phyloP scores from a whole-genome alignment of 2,113 vertebrate species.

The Machaerirhynchus nigripectus region DNA sequence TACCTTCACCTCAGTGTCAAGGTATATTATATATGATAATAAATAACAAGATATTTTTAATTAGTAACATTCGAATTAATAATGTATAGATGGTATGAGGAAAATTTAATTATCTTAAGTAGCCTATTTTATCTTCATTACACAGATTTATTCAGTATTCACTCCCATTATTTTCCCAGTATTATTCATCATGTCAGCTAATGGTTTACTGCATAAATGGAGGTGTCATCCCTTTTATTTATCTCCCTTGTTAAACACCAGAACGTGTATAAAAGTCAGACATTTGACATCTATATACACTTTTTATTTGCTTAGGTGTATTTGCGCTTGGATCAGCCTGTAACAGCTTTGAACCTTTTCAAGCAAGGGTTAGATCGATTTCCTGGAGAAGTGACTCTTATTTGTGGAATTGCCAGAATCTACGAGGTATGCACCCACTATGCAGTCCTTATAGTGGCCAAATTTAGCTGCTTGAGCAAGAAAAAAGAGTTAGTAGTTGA shows the following conservation, averaged over 20 bases:
- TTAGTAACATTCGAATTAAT: neutral
- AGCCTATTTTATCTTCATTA: neutral
- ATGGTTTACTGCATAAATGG: neutral
- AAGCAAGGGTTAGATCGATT: slow-evolving; percentile 95
- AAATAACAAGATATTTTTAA: neutral
- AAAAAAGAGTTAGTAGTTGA: neutral
- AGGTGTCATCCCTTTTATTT: neutral
- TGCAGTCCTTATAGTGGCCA: neutral
- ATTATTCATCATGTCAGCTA: neutral
- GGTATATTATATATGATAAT: neutral
- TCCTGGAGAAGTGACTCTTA: slow-evolving; percentile 91
- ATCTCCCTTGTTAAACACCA: neutral
- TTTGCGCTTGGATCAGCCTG: slow-evolving; percentile 90
- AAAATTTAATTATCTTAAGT: neutral
- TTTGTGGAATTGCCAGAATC: slow-evolving; percentile 94
- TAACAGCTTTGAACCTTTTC: slow-evolving; percentile 91
- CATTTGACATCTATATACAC: neutral
- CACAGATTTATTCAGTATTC: neutral
- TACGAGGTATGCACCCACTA: slow-evolving; percentile 76
- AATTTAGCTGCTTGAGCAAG: neutral
- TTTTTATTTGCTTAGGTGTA: slow-evolving; percentile 82
- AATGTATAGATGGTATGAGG: neutral
- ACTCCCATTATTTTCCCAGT: neutral
- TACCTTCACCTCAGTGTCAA: neutral
- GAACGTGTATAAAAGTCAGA: neutral